Percentiles rank a stretch among this genome's conserved stretches.
phyloP scores from a whole-genome alignment of 2,888 invertebrate species.

The Synanthedon andrenaeformis region DNA sequence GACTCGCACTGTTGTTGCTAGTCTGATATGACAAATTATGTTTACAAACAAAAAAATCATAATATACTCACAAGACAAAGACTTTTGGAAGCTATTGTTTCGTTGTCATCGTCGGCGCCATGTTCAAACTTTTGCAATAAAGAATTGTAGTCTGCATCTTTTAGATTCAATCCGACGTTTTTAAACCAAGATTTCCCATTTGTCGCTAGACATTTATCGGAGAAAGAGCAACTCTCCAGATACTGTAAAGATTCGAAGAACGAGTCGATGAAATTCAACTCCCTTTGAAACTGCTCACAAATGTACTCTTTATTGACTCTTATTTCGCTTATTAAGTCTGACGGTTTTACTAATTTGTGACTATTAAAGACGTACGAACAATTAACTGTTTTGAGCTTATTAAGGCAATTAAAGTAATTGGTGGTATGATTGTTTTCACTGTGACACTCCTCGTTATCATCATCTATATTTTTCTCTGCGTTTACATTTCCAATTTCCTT shows the following conservation, averaged over 20 bases:
- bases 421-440: slow-evolving; percentile 12
- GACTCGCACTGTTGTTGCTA: too few relatives aligned
- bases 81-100: slow-evolving; percentile 64
- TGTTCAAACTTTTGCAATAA: slow-evolving; percentile 48
- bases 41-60: slow-evolving; percentile 41
- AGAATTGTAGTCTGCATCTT: slow-evolving; percentile 36
- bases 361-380: slow-evolving; percentile 34
- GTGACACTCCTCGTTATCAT: slow-evolving; percentile 13
- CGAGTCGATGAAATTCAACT: slow-evolving; percentile 61
- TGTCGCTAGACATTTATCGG: slow-evolving; percentile 29
- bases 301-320: slow-evolving; percentile 45
- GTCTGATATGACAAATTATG: slow-evolving; percentile 14
- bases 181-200: slow-evolving; percentile 9
- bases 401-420: slow-evolving; percentile 20
- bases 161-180: slow-evolving; percentile 29
- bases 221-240: slow-evolving; percentile 45
- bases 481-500: slow-evolving; percentile 31
- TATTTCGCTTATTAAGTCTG: slow-evolving; percentile 58
- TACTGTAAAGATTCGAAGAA: slow-evolving; percentile 61
- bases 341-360: slow-evolving; percentile 54
- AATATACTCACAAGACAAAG: slow-evolving; percentile 62
- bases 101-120: slow-evolving; percentile 37
- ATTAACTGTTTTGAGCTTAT: slow-evolving; percentile 33
- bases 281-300: slow-evolving; percentile 56
- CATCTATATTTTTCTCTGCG: slow-evolving; percentile 9